phyloP scores from a whole-genome alignment of 2,888 invertebrate genomes.

The Belgica antarctica region DNA sequence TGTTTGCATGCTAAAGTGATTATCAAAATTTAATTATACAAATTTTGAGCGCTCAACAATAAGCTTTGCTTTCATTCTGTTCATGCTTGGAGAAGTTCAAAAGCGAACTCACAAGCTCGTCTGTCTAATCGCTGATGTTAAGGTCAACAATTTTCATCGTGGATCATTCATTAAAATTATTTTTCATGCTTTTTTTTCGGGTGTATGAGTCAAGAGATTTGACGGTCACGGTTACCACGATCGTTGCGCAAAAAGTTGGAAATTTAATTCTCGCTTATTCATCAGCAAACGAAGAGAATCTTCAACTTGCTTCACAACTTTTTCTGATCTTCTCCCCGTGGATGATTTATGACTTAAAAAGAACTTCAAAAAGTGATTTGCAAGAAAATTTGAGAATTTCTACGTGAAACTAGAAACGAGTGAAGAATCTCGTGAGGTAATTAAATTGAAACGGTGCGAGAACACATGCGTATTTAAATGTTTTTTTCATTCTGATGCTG shows the following conservation, averaged over 20 bases:
- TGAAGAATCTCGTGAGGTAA: slow-evolving; percentile 16
- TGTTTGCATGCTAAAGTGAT: not conserved
- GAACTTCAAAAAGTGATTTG: not conserved
- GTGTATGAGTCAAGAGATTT: slow-evolving; percentile 12
- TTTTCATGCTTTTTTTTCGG: slow-evolving; percentile 5
- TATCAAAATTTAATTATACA: slow-evolving; percentile 23
- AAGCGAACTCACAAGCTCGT: not conserved
- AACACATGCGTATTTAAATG: slow-evolving; percentile 6
- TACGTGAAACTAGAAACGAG: not conserved
- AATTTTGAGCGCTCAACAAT: slow-evolving; percentile 6
- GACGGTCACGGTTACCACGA: slow-evolving; percentile 30
- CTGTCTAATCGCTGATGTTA: slow-evolving; percentile 5
- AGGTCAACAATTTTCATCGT: slow-evolving; percentile 22
- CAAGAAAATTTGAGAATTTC: not conserved
- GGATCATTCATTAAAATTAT: slow-evolving; percentile 28
- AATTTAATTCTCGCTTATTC: slow-evolving; percentile 28
- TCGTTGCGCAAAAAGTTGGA: slow-evolving; percentile 9
- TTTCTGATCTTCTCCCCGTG: not conserved
- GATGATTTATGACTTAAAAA: slow-evolving; percentile 28
- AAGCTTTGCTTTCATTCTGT: not conserved
- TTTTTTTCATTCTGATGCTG: not conserved
- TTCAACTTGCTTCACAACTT: not conserved
- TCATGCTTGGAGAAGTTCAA: not conserved
- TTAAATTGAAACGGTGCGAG: slow-evolving; percentile 4
- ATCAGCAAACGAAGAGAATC: not conserved